These are phyloP conservation scores for Taxidea taxus DNA, from an alignment of 2,113 vertebrate species.

Conservation along the genomic window DNA sequence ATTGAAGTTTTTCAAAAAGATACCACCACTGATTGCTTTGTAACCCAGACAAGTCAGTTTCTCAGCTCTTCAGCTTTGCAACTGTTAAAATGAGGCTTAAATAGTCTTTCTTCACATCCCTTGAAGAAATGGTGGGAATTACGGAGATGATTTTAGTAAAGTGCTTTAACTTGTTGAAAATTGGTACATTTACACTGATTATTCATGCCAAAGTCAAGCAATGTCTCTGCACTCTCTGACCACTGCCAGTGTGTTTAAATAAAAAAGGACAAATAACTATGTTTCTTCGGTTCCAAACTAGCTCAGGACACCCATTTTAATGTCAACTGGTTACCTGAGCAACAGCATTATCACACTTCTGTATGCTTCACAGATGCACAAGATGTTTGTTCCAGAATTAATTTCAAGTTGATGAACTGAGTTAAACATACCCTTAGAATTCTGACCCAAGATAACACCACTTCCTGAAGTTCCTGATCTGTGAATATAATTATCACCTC, in stretches of 20 bases:
- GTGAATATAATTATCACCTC: background rate
- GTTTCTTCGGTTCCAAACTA: background rate
- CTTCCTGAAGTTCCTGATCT: background rate
- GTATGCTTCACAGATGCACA: background rate
- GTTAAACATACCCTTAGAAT: background rate
- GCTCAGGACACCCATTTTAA: background rate
- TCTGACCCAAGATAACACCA: background rate
- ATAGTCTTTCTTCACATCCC: background rate
- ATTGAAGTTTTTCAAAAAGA: background rate
- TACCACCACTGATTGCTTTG: background rate
- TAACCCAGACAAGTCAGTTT: background rate
- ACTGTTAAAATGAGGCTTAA: background rate
- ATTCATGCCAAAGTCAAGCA: background rate
- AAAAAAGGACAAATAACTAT: background rate
- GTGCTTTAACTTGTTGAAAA: background rate
- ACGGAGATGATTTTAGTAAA: background rate
- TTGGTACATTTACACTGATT: background rate
- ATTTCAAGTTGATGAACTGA: slow-evolving; percentile 9
- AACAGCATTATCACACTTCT: background rate
- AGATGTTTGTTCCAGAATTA: background rate
- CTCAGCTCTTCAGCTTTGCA: background rate
- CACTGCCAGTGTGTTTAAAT: background rate
- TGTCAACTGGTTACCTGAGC: background rate
- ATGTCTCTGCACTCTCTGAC: background rate
- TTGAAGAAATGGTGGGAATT: background rate